Percentiles rank a stretch among this genome's conserved stretches.
Evolutionary conservation across 2,797 vertebrate species (phyloP).

Genomic region (Sciurus carolinensis): DNA sequence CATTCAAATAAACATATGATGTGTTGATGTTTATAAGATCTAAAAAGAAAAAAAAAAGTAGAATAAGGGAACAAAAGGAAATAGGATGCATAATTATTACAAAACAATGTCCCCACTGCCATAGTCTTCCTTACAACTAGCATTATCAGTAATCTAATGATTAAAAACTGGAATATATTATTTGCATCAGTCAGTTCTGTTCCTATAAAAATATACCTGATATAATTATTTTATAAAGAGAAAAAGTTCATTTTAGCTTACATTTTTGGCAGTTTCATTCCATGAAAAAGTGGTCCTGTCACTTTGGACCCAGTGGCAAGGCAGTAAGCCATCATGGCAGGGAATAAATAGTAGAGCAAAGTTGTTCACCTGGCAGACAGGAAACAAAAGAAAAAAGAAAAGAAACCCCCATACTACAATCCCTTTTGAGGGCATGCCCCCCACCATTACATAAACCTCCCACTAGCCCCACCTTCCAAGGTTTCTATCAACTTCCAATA

Average conservation of each 20-base stretch:
- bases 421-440: not conserved
- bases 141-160: not conserved
- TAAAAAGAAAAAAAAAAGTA: constrained; percentile 51
- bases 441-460: not conserved
- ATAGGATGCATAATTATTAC: not conserved
- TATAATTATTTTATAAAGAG: not conserved
- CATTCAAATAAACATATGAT: not conserved
- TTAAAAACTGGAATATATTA: constrained; percentile 15
- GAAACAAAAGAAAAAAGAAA: not conserved
- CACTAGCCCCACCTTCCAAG: not conserved
- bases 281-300: not conserved
- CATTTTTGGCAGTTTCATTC: not conserved
- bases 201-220: not conserved
- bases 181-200: not conserved
- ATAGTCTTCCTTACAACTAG: not conserved
- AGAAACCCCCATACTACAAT: not conserved
- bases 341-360: no score
- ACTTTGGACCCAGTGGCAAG: not conserved
- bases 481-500: not conserved
- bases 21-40: not conserved
- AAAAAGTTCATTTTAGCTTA: not conserved
- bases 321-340: not conserved
- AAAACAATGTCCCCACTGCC: not conserved
- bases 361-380: not conserved
- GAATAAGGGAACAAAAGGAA: not conserved